A percentile compares a stretch with the other conserved stretches of the same genome.
These are phyloP conservation scores for Anser cygnoides DNA, from an alignment of 2,113 vertebrate species.

Conservation along the genomic window DNA sequence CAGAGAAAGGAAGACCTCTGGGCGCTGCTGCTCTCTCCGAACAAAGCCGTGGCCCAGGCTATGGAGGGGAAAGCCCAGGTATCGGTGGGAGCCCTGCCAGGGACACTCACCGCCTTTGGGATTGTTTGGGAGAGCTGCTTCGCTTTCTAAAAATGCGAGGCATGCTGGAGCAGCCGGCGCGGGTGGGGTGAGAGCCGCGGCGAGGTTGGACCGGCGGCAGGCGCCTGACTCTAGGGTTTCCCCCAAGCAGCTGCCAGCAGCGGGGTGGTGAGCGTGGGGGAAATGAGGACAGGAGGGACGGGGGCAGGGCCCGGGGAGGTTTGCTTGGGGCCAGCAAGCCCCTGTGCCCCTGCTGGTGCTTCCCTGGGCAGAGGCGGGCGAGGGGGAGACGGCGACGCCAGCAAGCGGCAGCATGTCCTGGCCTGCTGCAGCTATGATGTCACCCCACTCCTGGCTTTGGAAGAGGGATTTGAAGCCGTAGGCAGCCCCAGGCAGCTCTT, in stretches of 20 bases:
- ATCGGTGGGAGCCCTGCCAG: neutral
- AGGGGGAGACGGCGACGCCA: neutral
- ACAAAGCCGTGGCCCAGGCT: neutral
- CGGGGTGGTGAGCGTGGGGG: neutral
- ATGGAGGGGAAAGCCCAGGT: neutral
- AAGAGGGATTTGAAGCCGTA: neutral
- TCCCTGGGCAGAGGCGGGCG: neutral
- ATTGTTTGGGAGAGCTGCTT: slow-evolving; percentile 31
- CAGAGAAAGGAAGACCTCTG: neutral
- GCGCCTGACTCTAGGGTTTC: slow-evolving; percentile 11
- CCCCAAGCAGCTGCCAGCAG: neutral
- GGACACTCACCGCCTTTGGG: slow-evolving; percentile 17
- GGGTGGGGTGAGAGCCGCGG: neutral
- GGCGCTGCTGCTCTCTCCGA: neutral
- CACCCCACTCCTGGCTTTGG: neutral
- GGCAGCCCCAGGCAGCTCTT: neutral
- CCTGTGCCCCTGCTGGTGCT: neutral
- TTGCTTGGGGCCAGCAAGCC: neutral
- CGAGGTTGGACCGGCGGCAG: neutral
- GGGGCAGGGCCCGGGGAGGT: neutral
- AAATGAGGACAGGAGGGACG: neutral
- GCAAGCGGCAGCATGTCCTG: neutral
- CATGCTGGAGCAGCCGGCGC: neutral
- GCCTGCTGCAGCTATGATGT: slow-evolving; percentile 30
- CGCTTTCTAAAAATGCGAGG: slow-evolving; percentile 15